phyloP scores from a whole-genome alignment of 1,140 invertebrate species.

The Colletes gigas region DNA sequence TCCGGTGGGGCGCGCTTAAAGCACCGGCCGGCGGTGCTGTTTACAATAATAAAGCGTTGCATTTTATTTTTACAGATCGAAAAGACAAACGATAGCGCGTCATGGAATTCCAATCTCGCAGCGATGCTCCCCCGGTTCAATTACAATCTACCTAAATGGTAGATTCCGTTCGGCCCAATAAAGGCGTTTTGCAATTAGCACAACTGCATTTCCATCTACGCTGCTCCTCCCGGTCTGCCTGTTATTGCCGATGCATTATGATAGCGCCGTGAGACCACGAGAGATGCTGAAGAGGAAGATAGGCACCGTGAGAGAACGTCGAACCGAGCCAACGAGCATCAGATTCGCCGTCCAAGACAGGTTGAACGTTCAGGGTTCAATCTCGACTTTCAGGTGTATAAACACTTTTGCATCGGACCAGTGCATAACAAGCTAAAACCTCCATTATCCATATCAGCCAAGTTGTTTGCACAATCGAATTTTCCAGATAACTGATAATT shows the following conservation, averaged over 20 bases:
- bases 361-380: not conserved
- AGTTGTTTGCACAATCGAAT: too few species aligned
- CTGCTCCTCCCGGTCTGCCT: conserved; percentile 28
- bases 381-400: not conserved
- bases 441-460: not conserved
- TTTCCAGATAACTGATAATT: too few species aligned
- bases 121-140: conserved; percentile 3
- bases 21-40: not conserved
- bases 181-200: conserved; percentile 47
- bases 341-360: not conserved
- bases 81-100: conserved; percentile 30
- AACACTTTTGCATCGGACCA: not conserved
- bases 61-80: not conserved
- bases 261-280: conserved; percentile 19
- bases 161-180: conserved; percentile 41
- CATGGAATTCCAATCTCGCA: conserved; percentile 27
- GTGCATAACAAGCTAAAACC: not conserved
- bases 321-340: not conserved
- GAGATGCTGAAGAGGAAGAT: conserved; percentile 3
- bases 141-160: conserved; percentile 39
- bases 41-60: conserved; percentile 21
- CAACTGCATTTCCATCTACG: conserved; percentile 34
- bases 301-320: not conserved
- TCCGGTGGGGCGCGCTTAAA: not conserved
- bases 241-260: conserved; percentile 45